Percentiles rank a stretch among this genome's conserved stretches.
phyloP scores from a whole-genome alignment of 92 coral and sea anemone species.

The Epizoanthus illoricatus region DNA sequence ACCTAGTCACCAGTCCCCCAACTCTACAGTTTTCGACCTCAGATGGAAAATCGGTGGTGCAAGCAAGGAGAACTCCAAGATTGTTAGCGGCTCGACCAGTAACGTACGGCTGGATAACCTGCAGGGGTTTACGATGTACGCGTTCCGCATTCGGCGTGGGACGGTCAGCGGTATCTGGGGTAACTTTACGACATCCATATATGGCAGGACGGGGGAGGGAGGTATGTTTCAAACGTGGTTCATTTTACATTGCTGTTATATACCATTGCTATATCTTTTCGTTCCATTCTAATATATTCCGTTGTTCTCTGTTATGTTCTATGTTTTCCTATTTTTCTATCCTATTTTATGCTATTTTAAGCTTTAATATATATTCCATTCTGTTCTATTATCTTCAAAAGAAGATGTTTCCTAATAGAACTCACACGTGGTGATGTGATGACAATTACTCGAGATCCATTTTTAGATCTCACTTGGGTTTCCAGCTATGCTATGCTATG shows the following conservation, averaged over 20 bases:
- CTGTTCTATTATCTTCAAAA: no score
- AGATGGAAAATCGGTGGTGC: constrained; percentile 43
- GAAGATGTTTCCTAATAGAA: no score
- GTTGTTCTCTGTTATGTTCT: no score
- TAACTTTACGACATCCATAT: constrained; percentile 45
- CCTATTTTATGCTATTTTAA: no score
- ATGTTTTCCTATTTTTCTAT: no score
- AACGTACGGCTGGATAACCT: constrained; percentile 40
- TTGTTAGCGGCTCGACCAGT: constrained; percentile 44
- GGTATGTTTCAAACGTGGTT: constrained; percentile 17
- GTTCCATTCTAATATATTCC: not conserved
- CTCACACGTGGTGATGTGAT: no score
- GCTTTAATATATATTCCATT: no score
- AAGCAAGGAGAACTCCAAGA: constrained; percentile 43
- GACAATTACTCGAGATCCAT: no score
- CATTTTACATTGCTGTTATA: not conserved
- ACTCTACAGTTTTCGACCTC: constrained; percentile 43
- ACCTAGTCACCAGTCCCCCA: constrained; percentile 36
- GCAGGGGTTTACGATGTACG: constrained; percentile 44
- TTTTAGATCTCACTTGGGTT: no score
- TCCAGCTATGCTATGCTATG: no score
- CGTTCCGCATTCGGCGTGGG: constrained; percentile 54
- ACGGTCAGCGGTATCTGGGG: constrained; percentile 51
- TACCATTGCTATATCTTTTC: not conserved
- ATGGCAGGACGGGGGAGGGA: constrained; percentile 60